These are phyloP conservation scores for Pentalonia nigronervosa DNA, from an alignment of 1,140 invertebrate genomes.

Conservation along the genomic window DNA sequence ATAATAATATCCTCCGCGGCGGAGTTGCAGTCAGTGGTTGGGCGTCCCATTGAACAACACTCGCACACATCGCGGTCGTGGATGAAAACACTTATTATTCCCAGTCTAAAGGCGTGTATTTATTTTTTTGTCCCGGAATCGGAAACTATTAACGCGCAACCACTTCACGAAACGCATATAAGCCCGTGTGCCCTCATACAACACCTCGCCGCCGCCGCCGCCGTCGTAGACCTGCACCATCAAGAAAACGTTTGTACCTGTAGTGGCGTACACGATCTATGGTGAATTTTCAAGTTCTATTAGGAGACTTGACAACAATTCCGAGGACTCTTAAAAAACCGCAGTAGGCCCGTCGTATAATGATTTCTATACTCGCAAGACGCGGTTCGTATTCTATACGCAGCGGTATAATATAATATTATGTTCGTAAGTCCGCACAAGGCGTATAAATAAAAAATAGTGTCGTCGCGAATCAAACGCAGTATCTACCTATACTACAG, in stretches of 20 bases:
- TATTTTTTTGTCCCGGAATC: neutral
- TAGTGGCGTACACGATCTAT: too few species aligned
- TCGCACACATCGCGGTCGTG: neutral
- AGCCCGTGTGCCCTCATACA: too few species aligned
- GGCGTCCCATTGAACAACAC: neutral
- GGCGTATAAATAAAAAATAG: neutral
- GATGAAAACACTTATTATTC: conserved; percentile 1
- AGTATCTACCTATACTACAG: too few species aligned
- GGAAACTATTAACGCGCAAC: neutral
- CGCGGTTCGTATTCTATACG: too few species aligned
- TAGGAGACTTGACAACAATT: too few species aligned
- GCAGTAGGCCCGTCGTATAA: too few species aligned
- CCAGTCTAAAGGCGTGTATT: neutral
- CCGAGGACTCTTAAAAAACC: too few species aligned
- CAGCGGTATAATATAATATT: too few species aligned
- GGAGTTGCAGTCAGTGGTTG: neutral
- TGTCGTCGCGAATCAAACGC: neutral
- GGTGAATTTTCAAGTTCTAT: neutral
- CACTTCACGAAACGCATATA: too few species aligned
- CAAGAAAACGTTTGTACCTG: neutral
- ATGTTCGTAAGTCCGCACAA: neutral
- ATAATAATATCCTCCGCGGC: neutral
- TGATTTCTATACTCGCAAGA: too few species aligned
- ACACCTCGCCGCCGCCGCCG: too few species aligned
- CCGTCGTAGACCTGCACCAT: neutral